Evolutionary conservation across 2,888 invertebrate genomes (phyloP).

Genomic region (Tipula vernalis): DNA sequence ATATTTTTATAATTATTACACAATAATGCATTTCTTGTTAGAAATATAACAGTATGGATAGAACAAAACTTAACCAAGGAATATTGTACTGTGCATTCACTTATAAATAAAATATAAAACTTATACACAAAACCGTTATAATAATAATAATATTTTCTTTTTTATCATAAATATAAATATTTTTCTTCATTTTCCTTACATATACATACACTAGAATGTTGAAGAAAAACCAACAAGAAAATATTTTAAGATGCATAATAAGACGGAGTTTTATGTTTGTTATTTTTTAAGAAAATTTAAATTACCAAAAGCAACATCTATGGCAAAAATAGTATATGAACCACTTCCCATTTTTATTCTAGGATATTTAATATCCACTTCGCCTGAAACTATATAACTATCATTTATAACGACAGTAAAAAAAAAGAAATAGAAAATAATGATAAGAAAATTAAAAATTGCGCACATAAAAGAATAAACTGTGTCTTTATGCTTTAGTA

Average conservation of each 20-base stretch:
- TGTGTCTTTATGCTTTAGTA: not conserved
- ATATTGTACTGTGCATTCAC: not conserved
- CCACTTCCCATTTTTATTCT: not conserved
- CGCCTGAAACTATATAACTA: not conserved
- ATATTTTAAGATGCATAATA: not conserved
- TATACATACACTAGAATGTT: not conserved
- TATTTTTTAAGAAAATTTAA: not conserved
- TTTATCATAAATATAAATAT: not conserved
- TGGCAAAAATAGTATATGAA: too few species aligned
- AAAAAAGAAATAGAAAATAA: not conserved
- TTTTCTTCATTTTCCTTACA: not conserved
- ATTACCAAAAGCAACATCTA: not conserved
- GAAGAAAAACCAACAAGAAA: not conserved
- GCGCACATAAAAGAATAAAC: not conserved
- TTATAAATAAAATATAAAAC: not conserved
- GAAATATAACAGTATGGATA: not conserved
- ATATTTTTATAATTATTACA: not conserved
- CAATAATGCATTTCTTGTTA: not conserved
- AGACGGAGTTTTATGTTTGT: not conserved
- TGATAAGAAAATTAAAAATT: not conserved
- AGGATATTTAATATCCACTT: not conserved
- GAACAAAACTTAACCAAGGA: not conserved
- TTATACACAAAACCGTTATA: not conserved
- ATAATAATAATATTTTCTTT: not conserved
- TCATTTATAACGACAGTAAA: not conserved